Conservation (phyloP, 2,797 vertebrate genomes). For the Danionella dracula region DNA sequence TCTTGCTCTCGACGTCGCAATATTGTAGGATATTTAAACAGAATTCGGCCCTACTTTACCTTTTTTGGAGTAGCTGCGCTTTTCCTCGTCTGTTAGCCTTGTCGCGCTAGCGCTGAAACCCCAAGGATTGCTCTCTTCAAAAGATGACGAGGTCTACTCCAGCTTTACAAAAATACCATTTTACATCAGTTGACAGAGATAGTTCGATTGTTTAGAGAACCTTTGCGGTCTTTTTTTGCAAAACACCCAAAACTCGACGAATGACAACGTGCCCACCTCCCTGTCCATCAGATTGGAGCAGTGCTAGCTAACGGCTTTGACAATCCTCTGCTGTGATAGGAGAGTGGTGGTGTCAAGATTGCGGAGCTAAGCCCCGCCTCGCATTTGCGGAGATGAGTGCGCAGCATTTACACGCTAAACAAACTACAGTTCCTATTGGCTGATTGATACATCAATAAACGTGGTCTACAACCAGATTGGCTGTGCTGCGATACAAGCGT, state of each 20-base stretch:
- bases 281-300: conserved; percentile 45
- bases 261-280: conserved; percentile 49
- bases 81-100: conserved; percentile 37
- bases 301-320: conserved; percentile 40
- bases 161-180: conserved; percentile 18
- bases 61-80: conserved; percentile 40
- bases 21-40: conserved; percentile 18
- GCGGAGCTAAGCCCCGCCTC: conserved; percentile 22
- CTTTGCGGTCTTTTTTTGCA: conserved; percentile 22
- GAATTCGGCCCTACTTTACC: conserved; percentile 51
- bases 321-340: conserved; percentile 38
- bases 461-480: conserved; percentile 24
- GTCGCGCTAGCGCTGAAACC: conserved; percentile 37
- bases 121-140: conserved; percentile 25
- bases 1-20: neutral
- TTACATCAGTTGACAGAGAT: conserved; percentile 2
- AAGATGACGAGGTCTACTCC: neutral
- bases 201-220: conserved; percentile 5
- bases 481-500: neutral
- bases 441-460: conserved; percentile 41
- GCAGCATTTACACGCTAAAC: conserved; percentile 5
- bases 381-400: conserved; percentile 5
- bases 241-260: conserved; percentile 54
- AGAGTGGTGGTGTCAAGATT: conserved; percentile 33
- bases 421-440: conserved; percentile 38